These are phyloP conservation scores for Lepeophtheirus nordmannii DNA, from an alignment of 2,888 invertebrate genomes.

Conservation along the genomic window DNA sequence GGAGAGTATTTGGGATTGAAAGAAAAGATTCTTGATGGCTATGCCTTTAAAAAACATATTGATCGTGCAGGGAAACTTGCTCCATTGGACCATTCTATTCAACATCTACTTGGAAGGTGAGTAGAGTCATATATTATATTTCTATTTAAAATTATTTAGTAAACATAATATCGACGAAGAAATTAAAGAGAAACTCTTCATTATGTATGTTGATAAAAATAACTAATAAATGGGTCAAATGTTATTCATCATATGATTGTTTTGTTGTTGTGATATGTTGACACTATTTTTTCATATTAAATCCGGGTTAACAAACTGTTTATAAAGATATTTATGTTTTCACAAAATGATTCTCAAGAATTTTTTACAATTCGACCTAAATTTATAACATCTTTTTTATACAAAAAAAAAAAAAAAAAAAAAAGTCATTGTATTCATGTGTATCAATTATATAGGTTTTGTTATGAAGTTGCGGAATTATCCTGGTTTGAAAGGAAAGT, in stretches of 20 bases:
- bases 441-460: conserved; percentile 21
- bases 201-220: not conserved
- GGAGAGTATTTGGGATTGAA: conserved; percentile 45
- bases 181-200: too few relatives aligned
- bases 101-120: conserved; percentile 49
- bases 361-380: not conserved
- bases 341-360: conserved; percentile 3
- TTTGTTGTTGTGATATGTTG: not conserved
- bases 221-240: not conserved
- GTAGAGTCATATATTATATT: not conserved
- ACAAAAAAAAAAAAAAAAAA: too few relatives aligned
- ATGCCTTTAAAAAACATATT: conserved; percentile 50
- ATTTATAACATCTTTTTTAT: not conserved
- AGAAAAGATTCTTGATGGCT: conserved; percentile 50
- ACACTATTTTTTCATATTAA: conserved; percentile 17
- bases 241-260: not conserved
- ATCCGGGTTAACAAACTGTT: conserved; percentile 12
- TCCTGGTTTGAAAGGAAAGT: conserved; percentile 50
- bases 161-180: too few relatives aligned
- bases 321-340: conserved; percentile 1
- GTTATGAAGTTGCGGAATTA: conserved; percentile 32
- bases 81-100: conserved; percentile 46
- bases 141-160: too few relatives aligned
- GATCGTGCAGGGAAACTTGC: conserved; percentile 46
- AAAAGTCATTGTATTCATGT: too few relatives aligned